phyloP scores from a whole-genome alignment of 1,140 invertebrate species.

The Copidosoma floridanum region DNA sequence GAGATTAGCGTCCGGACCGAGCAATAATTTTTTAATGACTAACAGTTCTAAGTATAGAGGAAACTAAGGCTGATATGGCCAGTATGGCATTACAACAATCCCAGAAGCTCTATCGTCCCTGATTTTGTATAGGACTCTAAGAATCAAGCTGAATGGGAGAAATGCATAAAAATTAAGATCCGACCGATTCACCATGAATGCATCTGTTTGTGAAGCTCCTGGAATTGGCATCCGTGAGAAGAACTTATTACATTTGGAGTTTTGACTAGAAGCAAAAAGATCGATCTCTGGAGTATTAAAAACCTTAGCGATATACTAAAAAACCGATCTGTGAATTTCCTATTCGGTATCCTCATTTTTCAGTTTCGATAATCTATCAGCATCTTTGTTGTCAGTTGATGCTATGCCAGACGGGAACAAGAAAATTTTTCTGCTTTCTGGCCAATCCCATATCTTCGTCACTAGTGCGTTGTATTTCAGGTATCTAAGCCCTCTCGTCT shows the following conservation, averaged over 20 bases:
- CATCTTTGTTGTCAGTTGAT: conserved; percentile 27
- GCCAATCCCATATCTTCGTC: conserved; percentile 32
- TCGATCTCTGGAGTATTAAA: conserved; percentile 34
- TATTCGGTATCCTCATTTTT: conserved; percentile 30
- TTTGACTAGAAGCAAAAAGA: conserved; percentile 20
- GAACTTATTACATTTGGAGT: conserved; percentile 32
- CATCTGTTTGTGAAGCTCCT: conserved; percentile 29
- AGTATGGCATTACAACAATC: conserved; percentile 39
- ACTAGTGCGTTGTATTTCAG: conserved; percentile 24
- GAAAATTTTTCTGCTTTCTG: conserved; percentile 26
- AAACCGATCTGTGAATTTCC: conserved; percentile 23
- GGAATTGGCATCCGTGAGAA: conserved; percentile 33
- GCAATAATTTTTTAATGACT: neutral
- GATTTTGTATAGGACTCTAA: conserved; percentile 16
- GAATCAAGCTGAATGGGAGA: conserved; percentile 19
- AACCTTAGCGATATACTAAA: conserved; percentile 14
- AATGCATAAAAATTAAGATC: conserved; percentile 37
- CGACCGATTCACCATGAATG: conserved; percentile 36
- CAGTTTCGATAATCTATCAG: conserved; percentile 30
- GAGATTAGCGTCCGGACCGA: conserved; percentile 20
- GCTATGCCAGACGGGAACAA: conserved; percentile 32
- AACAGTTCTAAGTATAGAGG: conserved; percentile 28
- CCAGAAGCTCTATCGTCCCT: conserved; percentile 23
- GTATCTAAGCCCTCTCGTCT: conserved; percentile 31
- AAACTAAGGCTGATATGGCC: conserved; percentile 39